A percentile compares a stretch with the other conserved stretches of the same genome.
Conservation (phyloP, 2,888 invertebrate genomes). For the Atrina japonica region DNA sequence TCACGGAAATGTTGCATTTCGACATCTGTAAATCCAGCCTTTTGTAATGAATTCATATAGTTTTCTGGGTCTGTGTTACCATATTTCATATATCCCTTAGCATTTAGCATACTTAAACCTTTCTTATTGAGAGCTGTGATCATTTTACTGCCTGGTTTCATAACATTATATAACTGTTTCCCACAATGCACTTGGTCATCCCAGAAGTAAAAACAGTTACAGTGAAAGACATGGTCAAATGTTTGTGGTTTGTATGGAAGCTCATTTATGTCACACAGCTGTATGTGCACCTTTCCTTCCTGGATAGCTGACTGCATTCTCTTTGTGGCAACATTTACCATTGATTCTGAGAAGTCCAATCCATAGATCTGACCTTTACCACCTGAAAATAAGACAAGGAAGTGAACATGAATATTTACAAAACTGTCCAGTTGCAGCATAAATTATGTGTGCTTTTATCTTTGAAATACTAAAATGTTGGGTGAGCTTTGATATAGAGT, state of each 20-base stretch:
- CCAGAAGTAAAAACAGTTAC: constrained; percentile 77
- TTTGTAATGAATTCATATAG: constrained; percentile 67
- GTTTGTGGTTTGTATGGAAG: constrained; percentile 62
- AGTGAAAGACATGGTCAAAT: constrained; percentile 73
- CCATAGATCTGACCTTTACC: constrained; percentile 69
- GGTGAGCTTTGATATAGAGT: too few relatives aligned
- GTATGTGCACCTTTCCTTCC: constrained; percentile 62
- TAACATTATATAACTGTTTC: constrained; percentile 70
- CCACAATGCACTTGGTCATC: constrained; percentile 54
- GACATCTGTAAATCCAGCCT: constrained; percentile 67
- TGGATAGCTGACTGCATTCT: constrained; percentile 49
- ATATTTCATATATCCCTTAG: constrained; percentile 54
- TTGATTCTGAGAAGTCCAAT: constrained; percentile 68
- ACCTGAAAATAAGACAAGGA: constrained; percentile 58
- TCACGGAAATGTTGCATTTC: constrained; percentile 36
- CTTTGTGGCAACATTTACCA: constrained; percentile 56
- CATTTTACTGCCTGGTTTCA: constrained; percentile 68
- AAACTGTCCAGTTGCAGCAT: too few relatives aligned
- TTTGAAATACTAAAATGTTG: too few relatives aligned
- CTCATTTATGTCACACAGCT: constrained; percentile 51
- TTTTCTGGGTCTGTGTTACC: constrained; percentile 60
- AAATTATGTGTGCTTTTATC: too few relatives aligned
- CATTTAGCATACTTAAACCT: constrained; percentile 30
- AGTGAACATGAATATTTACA: too few relatives aligned
- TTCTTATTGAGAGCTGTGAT: constrained; percentile 60